These are phyloP conservation scores for Garra rufa DNA, from an alignment of 2,113 vertebrate genomes.

Conservation along the genomic window DNA sequence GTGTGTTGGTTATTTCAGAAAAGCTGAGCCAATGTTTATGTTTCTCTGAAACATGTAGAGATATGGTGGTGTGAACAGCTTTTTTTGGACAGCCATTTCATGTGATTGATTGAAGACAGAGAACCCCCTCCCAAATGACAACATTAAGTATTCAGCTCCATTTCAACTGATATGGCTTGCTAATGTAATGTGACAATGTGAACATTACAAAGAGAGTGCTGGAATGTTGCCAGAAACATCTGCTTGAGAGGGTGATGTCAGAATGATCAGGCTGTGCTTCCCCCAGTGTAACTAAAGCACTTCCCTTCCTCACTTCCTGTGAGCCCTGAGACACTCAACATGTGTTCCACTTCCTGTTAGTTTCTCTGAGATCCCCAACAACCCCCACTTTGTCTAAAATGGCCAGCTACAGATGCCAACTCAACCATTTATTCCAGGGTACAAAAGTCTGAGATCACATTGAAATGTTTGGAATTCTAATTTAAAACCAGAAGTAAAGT, in stretches of 20 bases:
- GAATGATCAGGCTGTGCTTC: slow-evolving; percentile 54
- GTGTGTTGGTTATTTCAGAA: slow-evolving; percentile 59
- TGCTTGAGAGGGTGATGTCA: slow-evolving; percentile 51
- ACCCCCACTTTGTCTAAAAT: background rate
- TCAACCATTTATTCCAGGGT: background rate
- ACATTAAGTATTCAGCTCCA: background rate
- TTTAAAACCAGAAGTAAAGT: background rate
- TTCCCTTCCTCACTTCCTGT: slow-evolving; percentile 76
- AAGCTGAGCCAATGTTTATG: slow-evolving; percentile 59
- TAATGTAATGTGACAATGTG: slow-evolving; percentile 3
- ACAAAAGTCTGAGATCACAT: background rate
- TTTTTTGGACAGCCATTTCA: slow-evolving; percentile 57
- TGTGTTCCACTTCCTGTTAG: slow-evolving; percentile 70
- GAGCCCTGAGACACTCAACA: slow-evolving; percentile 62
- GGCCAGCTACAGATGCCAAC: slow-evolving; percentile 5
- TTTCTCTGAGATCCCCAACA: slow-evolving; percentile 24
- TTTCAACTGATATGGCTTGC: background rate
- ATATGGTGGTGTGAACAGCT: slow-evolving; percentile 31
- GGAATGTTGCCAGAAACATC: slow-evolving; percentile 44
- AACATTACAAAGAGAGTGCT: slow-evolving; percentile 1
- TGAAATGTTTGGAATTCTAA: background rate
- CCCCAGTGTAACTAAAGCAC: slow-evolving; percentile 61
- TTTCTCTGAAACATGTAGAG: slow-evolving; percentile 67
- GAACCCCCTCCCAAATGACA: background rate
- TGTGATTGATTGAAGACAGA: slow-evolving; percentile 11